Evolutionary conservation across 2,888 invertebrate genomes (phyloP).

Genomic region (Synergus laeviventris): DNA sequence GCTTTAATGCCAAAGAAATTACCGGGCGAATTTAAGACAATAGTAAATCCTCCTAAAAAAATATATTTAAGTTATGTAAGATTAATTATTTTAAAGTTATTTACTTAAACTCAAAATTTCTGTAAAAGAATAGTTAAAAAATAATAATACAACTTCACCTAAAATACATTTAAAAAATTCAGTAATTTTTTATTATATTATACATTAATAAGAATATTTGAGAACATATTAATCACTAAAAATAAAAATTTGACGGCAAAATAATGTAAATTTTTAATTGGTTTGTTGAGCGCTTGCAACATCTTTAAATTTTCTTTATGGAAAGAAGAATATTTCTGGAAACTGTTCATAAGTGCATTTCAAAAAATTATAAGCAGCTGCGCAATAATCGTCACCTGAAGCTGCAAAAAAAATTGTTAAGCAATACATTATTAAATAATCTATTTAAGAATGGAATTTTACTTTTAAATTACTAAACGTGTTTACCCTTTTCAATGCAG

Average conservation of each 20-base stretch:
- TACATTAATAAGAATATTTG: too few species aligned
- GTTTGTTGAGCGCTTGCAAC: too few species aligned
- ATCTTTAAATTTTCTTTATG: too few species aligned
- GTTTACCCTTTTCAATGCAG: background rate
- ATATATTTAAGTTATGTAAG: background rate
- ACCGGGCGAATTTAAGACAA: background rate
- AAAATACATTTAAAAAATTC: too few species aligned
- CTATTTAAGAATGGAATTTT: background rate
- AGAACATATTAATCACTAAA: too few species aligned
- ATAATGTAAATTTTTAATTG: too few species aligned
- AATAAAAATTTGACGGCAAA: too few species aligned
- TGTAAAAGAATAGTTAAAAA: background rate
- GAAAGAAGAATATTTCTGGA: background rate
- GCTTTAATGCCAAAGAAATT: background rate
- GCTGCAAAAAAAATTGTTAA: background rate
- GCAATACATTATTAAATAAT: background rate
- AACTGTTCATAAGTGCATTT: conserved; percentile 1
- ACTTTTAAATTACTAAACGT: background rate
- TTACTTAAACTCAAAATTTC: background rate
- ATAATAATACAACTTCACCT: background rate
- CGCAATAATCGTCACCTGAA: conserved; percentile 11
- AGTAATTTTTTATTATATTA: too few species aligned
- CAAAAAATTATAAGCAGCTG: conserved; percentile 1
- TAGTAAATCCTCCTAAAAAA: background rate
- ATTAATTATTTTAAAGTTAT: background rate